Evolutionary conservation across 2,113 vertebrate genomes (phyloP).

Genomic region (Aplodontia rufa): DNA sequence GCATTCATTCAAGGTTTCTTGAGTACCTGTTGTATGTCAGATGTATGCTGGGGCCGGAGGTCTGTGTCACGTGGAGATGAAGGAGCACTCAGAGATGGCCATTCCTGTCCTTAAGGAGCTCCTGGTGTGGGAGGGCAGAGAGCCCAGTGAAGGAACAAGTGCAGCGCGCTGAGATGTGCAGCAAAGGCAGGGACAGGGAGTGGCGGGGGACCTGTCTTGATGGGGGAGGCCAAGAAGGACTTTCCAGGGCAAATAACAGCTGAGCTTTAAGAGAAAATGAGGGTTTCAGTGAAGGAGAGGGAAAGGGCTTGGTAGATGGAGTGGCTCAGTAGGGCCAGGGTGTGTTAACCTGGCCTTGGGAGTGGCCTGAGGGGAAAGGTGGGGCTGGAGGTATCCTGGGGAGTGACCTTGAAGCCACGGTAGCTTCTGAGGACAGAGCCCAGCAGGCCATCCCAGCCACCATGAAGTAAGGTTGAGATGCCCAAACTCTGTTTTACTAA

Average conservation of each 20-base stretch:
- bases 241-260: not conserved
- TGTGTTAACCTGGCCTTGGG: not conserved
- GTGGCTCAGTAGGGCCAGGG: not conserved
- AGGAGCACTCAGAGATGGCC: not conserved
- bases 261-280: not conserved
- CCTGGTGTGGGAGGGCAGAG: not conserved
- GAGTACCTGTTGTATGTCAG: not conserved
- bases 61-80: not conserved
- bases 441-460: not conserved
- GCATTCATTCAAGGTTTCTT: not conserved
- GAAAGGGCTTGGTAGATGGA: not conserved
- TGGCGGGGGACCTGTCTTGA: no score
- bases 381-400: not conserved
- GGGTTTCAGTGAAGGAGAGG: not conserved
- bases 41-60: not conserved
- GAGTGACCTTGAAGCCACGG: not conserved
- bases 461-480: not conserved
- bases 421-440: not conserved
- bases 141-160: not conserved
- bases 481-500: not conserved
- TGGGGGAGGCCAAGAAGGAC: not conserved
- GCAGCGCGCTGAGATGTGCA: not conserved
- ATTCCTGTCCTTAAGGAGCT: not conserved
- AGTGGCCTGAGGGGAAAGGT: no score
- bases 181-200: not conserved